Evolutionary conservation across 1,140 invertebrate species (phyloP).

Genomic region (Heliconius hewitsoni): DNA sequence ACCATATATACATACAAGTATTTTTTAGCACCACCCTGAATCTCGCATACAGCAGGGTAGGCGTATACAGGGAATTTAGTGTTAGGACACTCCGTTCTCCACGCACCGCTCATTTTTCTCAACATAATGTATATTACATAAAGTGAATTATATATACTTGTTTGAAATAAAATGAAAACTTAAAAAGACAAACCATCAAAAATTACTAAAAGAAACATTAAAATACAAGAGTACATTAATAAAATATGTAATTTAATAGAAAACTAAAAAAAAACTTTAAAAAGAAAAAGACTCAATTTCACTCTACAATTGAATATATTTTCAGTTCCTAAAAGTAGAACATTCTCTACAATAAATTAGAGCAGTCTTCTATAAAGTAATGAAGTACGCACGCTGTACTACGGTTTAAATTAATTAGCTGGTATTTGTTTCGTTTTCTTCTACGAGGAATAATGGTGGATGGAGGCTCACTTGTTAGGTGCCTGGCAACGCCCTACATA

Average conservation of each 20-base stretch:
- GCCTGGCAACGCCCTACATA: constrained; percentile 25
- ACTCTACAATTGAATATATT: neutral
- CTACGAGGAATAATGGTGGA: constrained; percentile 25
- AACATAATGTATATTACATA: no score
- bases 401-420: constrained; percentile 36
- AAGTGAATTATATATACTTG: no score
- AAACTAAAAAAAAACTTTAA: neutral
- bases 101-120: no score
- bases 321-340: constrained; percentile 20
- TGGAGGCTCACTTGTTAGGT: constrained; percentile 17
- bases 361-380: constrained; percentile 22
- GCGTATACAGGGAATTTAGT: no score
- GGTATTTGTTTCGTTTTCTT: constrained; percentile 28
- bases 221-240: no score
- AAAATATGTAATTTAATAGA: neutral
- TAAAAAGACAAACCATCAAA: no score
- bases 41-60: no score
- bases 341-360: constrained; percentile 22
- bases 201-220: neutral
- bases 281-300: neutral
- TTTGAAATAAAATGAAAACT: no score
- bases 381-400: constrained; percentile 19
- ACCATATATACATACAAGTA: no score
- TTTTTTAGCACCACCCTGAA: no score
- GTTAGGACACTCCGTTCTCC: no score